Evolutionary conservation across 2,888 invertebrate genomes (phyloP), one percentile per base, ranked within the genome.

Genomic region (Sarcophaga carnaria): DNA sequence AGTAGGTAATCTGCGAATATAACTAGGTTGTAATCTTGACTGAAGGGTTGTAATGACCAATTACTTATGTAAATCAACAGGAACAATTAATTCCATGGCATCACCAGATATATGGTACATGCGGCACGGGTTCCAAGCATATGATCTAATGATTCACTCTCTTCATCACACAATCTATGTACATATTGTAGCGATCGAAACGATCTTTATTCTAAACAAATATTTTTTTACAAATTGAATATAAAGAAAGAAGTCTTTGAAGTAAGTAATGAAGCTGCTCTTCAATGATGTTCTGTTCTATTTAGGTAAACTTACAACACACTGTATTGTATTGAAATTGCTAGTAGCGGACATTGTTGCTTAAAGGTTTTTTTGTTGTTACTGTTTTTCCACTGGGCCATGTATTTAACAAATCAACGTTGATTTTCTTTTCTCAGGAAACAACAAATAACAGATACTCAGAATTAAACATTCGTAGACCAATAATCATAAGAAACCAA

Each of bases 361-460:
- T 60, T 27, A 60, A 70, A 80, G 47, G n/a, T n/a, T 60, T 20
- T 67, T n/a, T 20, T 66, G 17, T 49, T 22, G 10, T 64, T 64
- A 10, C 8, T 10, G 20, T 45, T 82, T 82, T 37, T 72, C 11
- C 2, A 45, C 64, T 45, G 59, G 37, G 20, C 60, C 77, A 62
- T 77, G 62, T 62, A 80, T 80, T 84, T 80, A 84, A 80, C 84
- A 80, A 84, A 80, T 84, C 84, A 84, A 70, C 71, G 66, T 66
- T 64, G 22, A 75, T 60, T 75, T 75, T 20, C 45, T 67, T 49
- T 54, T 63, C 62, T 37, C 69, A 59, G n/a, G 70, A 64, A 76
- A 64, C 54, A n/a, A 47, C n/a, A 64, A 69, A n/a, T 63, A 75
- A 54, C 62, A 76, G 63, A 25, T 45, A 71, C 59, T 11, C 22